Base-by-base conservation (phyloP, 2,797 vertebrate species). In the Lagocephalus sceleratus region DNA sequence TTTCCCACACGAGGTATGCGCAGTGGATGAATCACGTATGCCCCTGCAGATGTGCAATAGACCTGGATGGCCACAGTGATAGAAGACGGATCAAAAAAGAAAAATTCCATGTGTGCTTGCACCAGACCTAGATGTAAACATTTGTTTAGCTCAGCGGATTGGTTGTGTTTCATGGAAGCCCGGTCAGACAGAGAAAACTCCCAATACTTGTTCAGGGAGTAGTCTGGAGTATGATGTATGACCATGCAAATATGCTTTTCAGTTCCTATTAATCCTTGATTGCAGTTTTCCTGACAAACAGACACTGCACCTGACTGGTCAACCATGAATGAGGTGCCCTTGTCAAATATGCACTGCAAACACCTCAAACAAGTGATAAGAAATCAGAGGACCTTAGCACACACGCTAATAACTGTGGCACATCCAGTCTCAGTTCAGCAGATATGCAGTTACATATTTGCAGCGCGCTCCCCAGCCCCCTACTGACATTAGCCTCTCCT, bases 401-500 rank as follows among this genome's bases (percentile, higher is more conserved):
- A 52, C 20, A 57, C 26, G 43, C 46, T 54, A 58, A 65, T 40
- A 59, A 45, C 47, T 40, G 35, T n/a, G 60, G 58, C 1, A 38
- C 19, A 60, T 57, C 1, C 22, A 64, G 51, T 54, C 50, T 75
- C 59, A 51, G 20, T 62, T 63, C 47, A 67, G 60, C 47, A 66
- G 68, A 75, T 47, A 60, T 1, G 62, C 49, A 54, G 65, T 56
- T 68, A 62, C 66, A 71, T 0, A 71, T 76, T 56, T 38, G 16
- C 60, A 72, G 63, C 50, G 42, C 66, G 48, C 54, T 67, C 54
- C 68, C 66, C 66, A 63, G 47, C 74, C 79, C 73, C 76, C 63
- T 51, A 60, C 61, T 61, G 76, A 76, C 71, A 75, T 79, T 71
- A 82, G 70, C 57, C 67, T 83, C 75, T 75, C 63, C 50, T 79